phyloP scores from a whole-genome alignment of 1,140 invertebrate species.

The Drosophila tropicalis region DNA sequence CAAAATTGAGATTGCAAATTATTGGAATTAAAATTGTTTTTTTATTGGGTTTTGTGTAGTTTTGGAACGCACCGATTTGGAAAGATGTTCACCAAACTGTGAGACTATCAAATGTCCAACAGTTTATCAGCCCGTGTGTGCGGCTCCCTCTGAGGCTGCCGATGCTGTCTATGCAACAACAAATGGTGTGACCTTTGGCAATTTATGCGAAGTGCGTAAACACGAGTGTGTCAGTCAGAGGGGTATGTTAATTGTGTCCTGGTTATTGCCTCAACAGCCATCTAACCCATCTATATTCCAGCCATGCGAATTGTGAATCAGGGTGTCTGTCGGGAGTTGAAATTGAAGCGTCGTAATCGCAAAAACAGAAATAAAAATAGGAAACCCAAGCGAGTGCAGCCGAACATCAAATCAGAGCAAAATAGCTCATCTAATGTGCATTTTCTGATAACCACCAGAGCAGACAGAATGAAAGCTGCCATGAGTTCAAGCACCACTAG shows the following conservation, averaged over 20 bases:
- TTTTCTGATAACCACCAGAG: conserved; percentile 1
- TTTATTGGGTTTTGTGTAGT: conserved; percentile 19
- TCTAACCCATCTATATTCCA: background rate
- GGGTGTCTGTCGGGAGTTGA: conserved; percentile 33
- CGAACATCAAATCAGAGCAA: background rate
- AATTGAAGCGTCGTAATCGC: conserved; percentile 21
- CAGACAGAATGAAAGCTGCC: background rate
- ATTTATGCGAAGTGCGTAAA: conserved; percentile 55
- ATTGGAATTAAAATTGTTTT: too few relatives aligned
- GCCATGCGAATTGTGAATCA: conserved; percentile 14
- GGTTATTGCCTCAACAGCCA: background rate
- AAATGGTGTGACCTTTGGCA: conserved; percentile 47
- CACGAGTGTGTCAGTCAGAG: conserved; percentile 50
- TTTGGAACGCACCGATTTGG: conserved; percentile 60
- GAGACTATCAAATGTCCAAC: conserved; percentile 43
- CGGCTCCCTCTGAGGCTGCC: conserved; percentile 19
- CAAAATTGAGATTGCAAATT: too few relatives aligned
- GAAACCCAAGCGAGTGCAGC: background rate
- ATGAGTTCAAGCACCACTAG: too few relatives aligned
- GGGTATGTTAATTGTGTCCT: conserved; percentile 25
- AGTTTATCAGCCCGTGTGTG: conserved; percentile 46
- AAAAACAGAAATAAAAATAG: conserved; percentile 3
- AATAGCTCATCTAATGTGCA: conserved; percentile 5
- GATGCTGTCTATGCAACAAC: too few relatives aligned
- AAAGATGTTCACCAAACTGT: conserved; percentile 48